Percentiles rank a stretch among this genome's conserved stretches.
phyloP scores from a whole-genome alignment of 92 coral and sea anemone genomes.

The Palythoa heliodiscus region DNA sequence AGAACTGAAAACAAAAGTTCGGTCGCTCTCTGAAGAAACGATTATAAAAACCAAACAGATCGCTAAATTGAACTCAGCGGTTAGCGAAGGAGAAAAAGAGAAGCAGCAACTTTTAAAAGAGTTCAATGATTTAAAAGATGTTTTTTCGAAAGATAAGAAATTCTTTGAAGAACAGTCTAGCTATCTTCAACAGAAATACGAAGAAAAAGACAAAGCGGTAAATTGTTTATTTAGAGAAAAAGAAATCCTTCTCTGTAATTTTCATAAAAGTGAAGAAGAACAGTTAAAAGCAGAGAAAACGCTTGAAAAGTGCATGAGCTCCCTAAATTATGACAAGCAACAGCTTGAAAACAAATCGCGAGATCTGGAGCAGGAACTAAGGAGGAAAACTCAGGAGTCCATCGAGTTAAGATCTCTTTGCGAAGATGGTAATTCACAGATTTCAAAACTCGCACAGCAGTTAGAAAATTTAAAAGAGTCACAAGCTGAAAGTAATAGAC shows the following conservation, averaged over 20 bases:
- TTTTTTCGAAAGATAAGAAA: slow-evolving; percentile 1
- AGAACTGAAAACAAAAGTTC: background rate
- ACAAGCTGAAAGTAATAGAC: slow-evolving; percentile 16
- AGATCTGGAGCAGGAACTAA: slow-evolving; percentile 20
- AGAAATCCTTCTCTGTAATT: slow-evolving; percentile 14
- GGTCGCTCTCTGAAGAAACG: slow-evolving; percentile 19
- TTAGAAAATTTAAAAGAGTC: background rate
- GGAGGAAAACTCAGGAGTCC: background rate
- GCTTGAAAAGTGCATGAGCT: slow-evolving; percentile 8
- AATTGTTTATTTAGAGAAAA: slow-evolving; percentile 6
- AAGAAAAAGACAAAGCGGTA: slow-evolving; percentile 14
- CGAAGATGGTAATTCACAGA: slow-evolving; percentile 22
- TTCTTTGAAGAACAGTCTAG: slow-evolving; percentile 16
- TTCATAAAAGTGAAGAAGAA: slow-evolving; percentile 19
- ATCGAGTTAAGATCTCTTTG: slow-evolving; percentile 26
- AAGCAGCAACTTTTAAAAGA: slow-evolving; percentile 19
- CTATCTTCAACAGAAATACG: slow-evolving; percentile 10
- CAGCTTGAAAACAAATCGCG: slow-evolving; percentile 19
- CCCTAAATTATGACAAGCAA: slow-evolving; percentile 17
- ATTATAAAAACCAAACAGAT: background rate
- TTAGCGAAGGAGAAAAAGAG: slow-evolving; percentile 1
- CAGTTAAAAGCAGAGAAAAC: slow-evolving; percentile 19
- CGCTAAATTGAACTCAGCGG: background rate
- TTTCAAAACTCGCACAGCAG: slow-evolving; percentile 9
- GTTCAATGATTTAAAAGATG: background rate